Conservation (phyloP, 2,888 invertebrate species). For the Gastrophysa polygoni region DNA sequence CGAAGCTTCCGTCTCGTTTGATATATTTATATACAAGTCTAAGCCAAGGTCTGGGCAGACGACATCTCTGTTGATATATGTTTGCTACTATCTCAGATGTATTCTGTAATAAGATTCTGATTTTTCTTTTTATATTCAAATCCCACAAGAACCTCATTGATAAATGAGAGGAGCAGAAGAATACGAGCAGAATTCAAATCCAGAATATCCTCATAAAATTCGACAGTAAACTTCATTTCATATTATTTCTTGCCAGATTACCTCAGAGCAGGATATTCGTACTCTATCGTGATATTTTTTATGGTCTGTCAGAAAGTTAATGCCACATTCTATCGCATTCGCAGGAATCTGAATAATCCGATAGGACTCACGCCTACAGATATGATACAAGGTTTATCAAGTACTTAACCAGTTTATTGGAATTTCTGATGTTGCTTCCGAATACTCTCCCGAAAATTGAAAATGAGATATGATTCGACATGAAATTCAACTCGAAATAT, state of each 20-base stretch:
- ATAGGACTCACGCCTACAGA: too few species aligned
- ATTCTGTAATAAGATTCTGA: constrained; percentile 31
- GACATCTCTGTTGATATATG: constrained; percentile 19
- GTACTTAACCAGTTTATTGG: too few species aligned
- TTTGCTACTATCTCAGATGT: constrained; percentile 26
- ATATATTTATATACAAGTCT: neutral
- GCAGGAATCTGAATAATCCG: too few species aligned
- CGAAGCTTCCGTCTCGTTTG: neutral
- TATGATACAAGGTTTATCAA: too few species aligned
- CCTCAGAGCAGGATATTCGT: neutral
- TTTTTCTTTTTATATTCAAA: constrained; percentile 26
- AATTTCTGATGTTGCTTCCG: too few species aligned
- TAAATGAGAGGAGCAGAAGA: constrained; percentile 17
- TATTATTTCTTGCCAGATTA: neutral
- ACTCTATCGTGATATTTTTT: neutral
- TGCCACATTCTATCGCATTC: neutral
- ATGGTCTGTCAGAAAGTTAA: neutral
- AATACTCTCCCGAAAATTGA: too few species aligned
- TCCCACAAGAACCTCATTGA: constrained; percentile 25
- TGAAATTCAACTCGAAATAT: too few species aligned
- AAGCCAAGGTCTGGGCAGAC: neutral
- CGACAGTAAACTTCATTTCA: neutral
- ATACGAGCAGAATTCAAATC: neutral
- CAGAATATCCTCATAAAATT: neutral
- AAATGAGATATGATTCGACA: too few species aligned